Base-by-base conservation (phyloP, 2,888 invertebrate genomes). In the Epistrophella euchroma region DNA sequence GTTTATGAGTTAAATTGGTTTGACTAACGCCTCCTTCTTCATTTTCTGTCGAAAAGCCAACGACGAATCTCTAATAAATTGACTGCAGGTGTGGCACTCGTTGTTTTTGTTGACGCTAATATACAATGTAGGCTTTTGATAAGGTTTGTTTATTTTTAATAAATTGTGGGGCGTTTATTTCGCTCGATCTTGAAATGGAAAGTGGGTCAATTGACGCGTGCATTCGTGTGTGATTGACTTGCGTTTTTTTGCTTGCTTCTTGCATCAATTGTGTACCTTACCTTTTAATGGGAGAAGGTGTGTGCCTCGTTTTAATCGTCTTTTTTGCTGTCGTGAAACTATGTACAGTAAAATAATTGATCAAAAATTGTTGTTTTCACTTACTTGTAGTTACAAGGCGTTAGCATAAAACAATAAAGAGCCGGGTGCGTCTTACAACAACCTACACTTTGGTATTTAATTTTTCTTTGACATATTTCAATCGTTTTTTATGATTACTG, bases 151-250 rank as follows among this genome's bases (percentile, higher is more conserved):
- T 37, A 4, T 22, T 35, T 37, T 60, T 7, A 25, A 40, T 22
- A 66, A 58, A 72, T 66, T 52, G 66, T 60, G 52, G 71, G 68
- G 84, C 84, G 79, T 79, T 45, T 58, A 58, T 64, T 79, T 79
- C 80, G 74, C 66, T 52, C 84, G 79, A 79, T 84, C 84, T 84
- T 84, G 84, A 84, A 79, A 84, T 75, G 84, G 84, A 84, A 84
- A 84, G 84, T 84, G 75, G 84, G 84, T 84, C 84, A 84, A 79
- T 72, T 75, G 75, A 43, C 11, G 35, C 11, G 35, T 71, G 45
- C 58, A 66, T 52, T 47, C 15, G 56, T 40, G 74, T 74, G 55
- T 47, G 83, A 71, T 60, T 78, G 47, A 78, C 73, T 73, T 73
- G 60, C 28, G 37, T 45, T 28, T 66, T 60, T 70, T n/a, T 43